Base-by-base conservation (phyloP, 2,113 vertebrate species). In the Calonectris borealis region DNA sequence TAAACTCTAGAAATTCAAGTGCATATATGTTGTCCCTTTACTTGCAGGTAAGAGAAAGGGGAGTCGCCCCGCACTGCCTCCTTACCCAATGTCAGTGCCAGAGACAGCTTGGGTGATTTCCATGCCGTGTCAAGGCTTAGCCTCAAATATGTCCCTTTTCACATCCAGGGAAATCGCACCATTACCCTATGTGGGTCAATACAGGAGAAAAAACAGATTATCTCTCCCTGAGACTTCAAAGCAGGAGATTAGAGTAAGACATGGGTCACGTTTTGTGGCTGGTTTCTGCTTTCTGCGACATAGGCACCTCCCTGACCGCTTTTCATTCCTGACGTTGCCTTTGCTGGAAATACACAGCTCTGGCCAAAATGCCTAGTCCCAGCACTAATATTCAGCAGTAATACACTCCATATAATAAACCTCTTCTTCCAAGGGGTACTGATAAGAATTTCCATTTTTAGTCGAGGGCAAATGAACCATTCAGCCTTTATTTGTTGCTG, bases 371-470 rank as follows among this genome's bases (percentile, higher is more conserved):
- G 58, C 83, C 48, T 36, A 26, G 2, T 52, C 48, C 70, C 75
- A 90, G 79, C 82, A 27, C 26, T 51, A 19, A 54, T 13, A 77
- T 25, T 46, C 71, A 72, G 13, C 84, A 80, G 17, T n/a, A 73
- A 95, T 44, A 18, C 48, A 13, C 87, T 60, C 42, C 91, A 61
- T 58, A 29, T 64, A 86, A 91, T 64, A 95, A 96, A 96, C 70
- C 71, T 72, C 85, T 80, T 58, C 76, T 85, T 87, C 83, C 80
- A 77, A 85, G 38, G 32, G 73, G 49, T 64, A 61, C 54, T 96
- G 96, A 95, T 95, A 96, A 95, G 88, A 61, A 71, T 88, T 95
- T 97, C 95, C 94, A 93, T 97, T 97, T 97, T 96, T 95, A 95
- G 92, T 57, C 0, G 8, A 71, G 86, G 90, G 48, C 94, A 94